Base-by-base conservation (phyloP, 2,888 invertebrate species). In the Philonicus albiceps region DNA sequence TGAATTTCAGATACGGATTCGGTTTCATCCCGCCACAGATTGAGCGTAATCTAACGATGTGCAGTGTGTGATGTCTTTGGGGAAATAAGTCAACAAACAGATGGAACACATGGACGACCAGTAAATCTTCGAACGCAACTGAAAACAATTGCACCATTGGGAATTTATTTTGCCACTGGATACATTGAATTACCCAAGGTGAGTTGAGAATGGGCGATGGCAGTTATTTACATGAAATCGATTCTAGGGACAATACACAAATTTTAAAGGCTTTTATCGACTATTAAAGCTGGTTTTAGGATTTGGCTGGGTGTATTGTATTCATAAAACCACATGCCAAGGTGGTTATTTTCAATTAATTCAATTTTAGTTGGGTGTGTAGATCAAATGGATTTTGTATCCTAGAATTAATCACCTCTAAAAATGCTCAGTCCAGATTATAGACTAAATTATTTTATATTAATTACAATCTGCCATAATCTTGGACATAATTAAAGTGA, bases 81-180 rank as follows among this genome's bases (percentile, higher is more conserved):
- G 74, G 74, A 74, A 74, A 74, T 74, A 74, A 74, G 31, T 74
- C 74, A 74, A 74, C 74, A 74, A 34, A 74, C 74, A 74, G 74
- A 74, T 34, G 74, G 34, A 74, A 74, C 74, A 74, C 74, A 74
- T 31, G 74, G 16, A 34, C 34, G 74, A 34, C 31, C 74, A 74
- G 34, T 74, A 74, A 74, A 74, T 74, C 74, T 16, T 34, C 31
- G 74, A 19, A 16, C 74, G 19, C 74, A 34, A 34, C 74, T 34
- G 34, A 74, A n/a, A 74, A 74, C 74, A 74, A 74, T 74, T 74
- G 74, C 74, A 74, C 74, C 27, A 34, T 4, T 34, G 74, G 74
- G 74, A 74, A 19, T 34, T 74, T 74, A 34, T 74, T n/a, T 34
- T 31, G 74, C 34, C 74, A 74, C 31, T 74, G 74, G n/a, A 31